Conservation (phyloP, 2,888 invertebrate genomes). For the Cephus runcator region DNA sequence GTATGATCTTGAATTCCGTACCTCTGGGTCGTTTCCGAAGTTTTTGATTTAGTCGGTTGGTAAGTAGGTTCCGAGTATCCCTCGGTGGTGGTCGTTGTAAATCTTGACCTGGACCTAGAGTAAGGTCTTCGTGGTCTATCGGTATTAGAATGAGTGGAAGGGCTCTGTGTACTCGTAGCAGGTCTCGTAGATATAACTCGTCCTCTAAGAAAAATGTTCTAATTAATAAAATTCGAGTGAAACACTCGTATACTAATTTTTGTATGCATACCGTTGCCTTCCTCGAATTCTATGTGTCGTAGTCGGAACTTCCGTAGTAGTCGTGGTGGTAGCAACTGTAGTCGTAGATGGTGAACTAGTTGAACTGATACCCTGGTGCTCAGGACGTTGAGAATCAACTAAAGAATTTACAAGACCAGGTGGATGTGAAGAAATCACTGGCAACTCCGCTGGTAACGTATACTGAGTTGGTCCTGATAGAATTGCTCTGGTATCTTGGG, state of each 20-base stretch:
- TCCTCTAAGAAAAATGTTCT: constrained; percentile 33
- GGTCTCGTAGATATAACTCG: constrained; percentile 44
- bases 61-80: constrained; percentile 50
- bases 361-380: constrained; percentile 18
- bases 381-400: constrained; percentile 65
- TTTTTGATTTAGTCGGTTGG: constrained; percentile 51
- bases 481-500: constrained; percentile 22
- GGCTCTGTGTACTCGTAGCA: constrained; percentile 43
- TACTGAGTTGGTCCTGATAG: constrained; percentile 65
- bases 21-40: constrained; percentile 44
- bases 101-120: constrained; percentile 52
- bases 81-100: constrained; percentile 55
- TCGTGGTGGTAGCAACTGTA: constrained; percentile 36
- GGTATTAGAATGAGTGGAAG: constrained; percentile 30
- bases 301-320: constrained; percentile 25
- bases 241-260: neutral
- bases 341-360: constrained; percentile 34
- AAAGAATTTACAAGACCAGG: constrained; percentile 73
- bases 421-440: constrained; percentile 70
- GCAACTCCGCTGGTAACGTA: constrained; percentile 69
- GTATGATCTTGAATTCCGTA: constrained; percentile 33
- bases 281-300: constrained; percentile 51
- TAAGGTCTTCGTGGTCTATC: constrained; percentile 55
- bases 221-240: neutral
- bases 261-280: constrained; percentile 41